Evolutionary conservation across 2,113 vertebrate species (phyloP), one percentile per base, ranked within the genome.

Genomic region (Thamnaconus septentrionalis): DNA sequence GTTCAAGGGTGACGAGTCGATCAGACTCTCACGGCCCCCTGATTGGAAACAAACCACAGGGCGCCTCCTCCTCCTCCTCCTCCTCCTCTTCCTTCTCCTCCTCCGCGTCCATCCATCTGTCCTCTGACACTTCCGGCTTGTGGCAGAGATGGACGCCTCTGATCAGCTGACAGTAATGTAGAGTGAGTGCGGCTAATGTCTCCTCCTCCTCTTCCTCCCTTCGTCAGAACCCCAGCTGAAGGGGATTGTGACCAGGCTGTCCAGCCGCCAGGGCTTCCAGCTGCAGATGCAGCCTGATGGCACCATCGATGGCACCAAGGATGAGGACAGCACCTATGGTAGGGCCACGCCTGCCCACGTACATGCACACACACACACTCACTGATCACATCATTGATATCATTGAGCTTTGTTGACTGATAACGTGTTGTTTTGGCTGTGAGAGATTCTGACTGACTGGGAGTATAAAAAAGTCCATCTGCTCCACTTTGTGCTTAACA

Each of bases 211-310:
- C 64, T 69, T 18, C 43, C 47, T 69, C 59, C 10, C 49, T 90
- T 8, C 2, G 18, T 31, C 94, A 99, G 97, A 99, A 91, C 96
- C 97, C 91, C 97, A 99, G 92, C 93, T 99, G 81, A 98, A 99
- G 94, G 97, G 97, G 84, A 98, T 99, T 87, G 94, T 99, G 85
- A 99, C 97, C 84, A 97, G 95, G 88, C 94, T 99, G 0, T 96
- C 95, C 92, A 98, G 94, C 86, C 93, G 96, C 61, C 96, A 98
- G 92, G 97, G 96, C 68, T 99, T 93, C 92, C 95, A 98, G 93
- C 93, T 99, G 84, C 96, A 98, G 90, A 90, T 98, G 82, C 96
- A 97, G 87, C 93, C 95, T 66, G 97, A 99, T 86, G 96, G 97
- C 84, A 96, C 95, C 78, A 94, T 99, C 50, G 94, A 98, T 84